Conservation (phyloP, 2,888 invertebrate species). For the Anticlea derivata region DNA sequence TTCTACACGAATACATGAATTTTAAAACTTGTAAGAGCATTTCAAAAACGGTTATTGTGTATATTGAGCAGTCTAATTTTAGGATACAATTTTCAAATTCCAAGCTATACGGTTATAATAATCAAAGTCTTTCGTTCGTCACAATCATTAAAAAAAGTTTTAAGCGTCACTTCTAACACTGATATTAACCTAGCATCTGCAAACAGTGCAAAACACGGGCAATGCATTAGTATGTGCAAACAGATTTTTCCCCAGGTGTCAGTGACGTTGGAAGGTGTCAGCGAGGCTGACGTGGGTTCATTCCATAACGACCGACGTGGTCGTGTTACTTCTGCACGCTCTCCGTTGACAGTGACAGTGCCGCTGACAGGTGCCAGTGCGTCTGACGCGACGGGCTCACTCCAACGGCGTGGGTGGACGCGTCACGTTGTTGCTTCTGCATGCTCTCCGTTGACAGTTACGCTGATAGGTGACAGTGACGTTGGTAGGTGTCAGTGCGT, state of each 20-base stretch:
- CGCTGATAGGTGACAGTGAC: neutral
- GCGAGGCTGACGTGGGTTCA: too few species aligned
- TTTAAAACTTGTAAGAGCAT: conserved; percentile 37
- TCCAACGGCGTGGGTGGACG: too few species aligned
- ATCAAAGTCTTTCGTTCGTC: conserved; percentile 23
- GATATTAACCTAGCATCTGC: too few species aligned
- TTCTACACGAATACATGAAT: conserved; percentile 42
- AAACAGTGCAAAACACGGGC: too few species aligned
- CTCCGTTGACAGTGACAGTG: too few species aligned
- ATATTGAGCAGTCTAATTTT: conserved; percentile 40
- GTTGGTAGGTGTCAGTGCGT: conserved; percentile 10
- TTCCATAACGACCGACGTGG: too few species aligned
- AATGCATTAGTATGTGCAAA: too few species aligned
- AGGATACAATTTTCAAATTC: conserved; percentile 37
- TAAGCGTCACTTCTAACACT: conserved; percentile 25
- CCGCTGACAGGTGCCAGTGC: conserved; percentile 12
- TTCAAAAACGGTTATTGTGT: conserved; percentile 42
- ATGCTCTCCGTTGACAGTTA: too few species aligned
- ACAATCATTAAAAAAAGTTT: conserved; percentile 12
- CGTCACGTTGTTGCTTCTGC: too few species aligned
- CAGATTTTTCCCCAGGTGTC: neutral
- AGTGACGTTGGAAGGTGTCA: too few species aligned
- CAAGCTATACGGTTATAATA: conserved; percentile 33
- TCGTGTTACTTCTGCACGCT: too few species aligned
- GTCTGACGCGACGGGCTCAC: too few species aligned